Evolutionary conservation across 2,113 vertebrate species (phyloP).

Genomic region (Excalfactoria chinensis): DNA sequence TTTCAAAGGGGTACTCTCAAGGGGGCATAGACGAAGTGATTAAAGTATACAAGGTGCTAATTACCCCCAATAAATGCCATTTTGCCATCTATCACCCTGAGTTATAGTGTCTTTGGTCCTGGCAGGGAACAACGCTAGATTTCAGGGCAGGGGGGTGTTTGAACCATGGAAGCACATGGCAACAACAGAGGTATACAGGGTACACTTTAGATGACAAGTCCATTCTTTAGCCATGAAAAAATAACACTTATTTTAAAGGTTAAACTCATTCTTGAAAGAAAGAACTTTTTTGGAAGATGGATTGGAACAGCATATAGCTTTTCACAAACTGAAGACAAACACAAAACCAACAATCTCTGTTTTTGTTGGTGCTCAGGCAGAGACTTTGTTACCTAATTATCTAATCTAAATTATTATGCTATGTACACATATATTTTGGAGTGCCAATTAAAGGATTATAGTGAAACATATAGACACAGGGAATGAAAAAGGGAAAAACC

Average conservation of each 20-base stretch:
- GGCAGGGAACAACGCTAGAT: too few relatives aligned
- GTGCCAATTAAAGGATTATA: not conserved
- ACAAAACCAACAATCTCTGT: not conserved
- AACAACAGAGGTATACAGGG: not conserved
- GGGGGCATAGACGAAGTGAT: too few relatives aligned
- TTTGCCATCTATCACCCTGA: too few relatives aligned
- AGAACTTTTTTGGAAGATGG: not conserved
- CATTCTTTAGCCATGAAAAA: not conserved
- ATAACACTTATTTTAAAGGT: too few relatives aligned
- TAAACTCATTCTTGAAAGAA: not conserved
- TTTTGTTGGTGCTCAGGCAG: not conserved
- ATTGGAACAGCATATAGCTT: not conserved
- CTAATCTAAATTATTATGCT: not conserved
- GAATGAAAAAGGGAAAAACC: not conserved
- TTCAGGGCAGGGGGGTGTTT: too few relatives aligned
- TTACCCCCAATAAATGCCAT: too few relatives aligned
- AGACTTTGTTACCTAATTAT: not conserved
- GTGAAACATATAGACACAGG: not conserved
- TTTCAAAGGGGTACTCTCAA: too few relatives aligned
- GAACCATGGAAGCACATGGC: too few relatives aligned
- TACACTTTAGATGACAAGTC: not conserved
- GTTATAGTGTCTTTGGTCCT: too few relatives aligned
- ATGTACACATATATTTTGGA: not conserved
- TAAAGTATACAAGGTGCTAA: too few relatives aligned
- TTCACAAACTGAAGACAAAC: not conserved